Evolutionary conservation across 2,113 vertebrate species (phyloP).

Genomic region (Cisticola juncidis): DNA sequence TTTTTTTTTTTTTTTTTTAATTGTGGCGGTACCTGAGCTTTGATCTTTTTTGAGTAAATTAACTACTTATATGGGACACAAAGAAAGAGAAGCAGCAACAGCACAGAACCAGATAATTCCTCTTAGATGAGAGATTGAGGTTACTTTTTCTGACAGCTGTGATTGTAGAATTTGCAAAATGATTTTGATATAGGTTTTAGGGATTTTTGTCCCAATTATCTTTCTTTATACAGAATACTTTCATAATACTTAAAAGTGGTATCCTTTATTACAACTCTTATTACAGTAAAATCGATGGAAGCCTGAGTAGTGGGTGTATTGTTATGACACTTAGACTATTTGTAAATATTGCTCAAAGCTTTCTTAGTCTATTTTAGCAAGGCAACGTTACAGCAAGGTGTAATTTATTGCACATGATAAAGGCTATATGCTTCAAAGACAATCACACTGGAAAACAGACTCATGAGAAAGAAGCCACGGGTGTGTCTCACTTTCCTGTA

Average conservation of each 20-base stretch:
- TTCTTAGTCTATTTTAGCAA: constrained; percentile 74
- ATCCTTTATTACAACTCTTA: constrained; percentile 67
- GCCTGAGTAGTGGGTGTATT: constrained; percentile 72
- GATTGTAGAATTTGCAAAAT: constrained; percentile 36
- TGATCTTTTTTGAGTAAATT: constrained; percentile 44
- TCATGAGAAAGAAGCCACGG: neutral
- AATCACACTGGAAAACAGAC: constrained; percentile 20
- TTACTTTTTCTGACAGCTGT: constrained; percentile 52
- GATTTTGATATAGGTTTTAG: constrained; percentile 61
- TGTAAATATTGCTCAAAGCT: constrained; percentile 80
- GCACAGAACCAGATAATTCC: neutral
- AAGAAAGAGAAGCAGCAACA: constrained; percentile 16
- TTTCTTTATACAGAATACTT: constrained; percentile 50
- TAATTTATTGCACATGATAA: constrained; percentile 73
- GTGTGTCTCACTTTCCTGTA: neutral
- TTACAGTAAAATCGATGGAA: constrained; percentile 61
- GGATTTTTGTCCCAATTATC: constrained; percentile 45
- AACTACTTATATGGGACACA: neutral
- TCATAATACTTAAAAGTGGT: constrained; percentile 54
- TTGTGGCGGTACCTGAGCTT: neutral
- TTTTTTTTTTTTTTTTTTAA: neutral
- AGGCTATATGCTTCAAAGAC: constrained; percentile 54
- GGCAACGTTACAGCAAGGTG: constrained; percentile 70
- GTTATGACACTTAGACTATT: constrained; percentile 78
- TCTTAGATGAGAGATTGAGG: neutral